These are phyloP conservation scores for Ips typographus DNA, from an alignment of 1,140 invertebrate species.

Conservation along the genomic window DNA sequence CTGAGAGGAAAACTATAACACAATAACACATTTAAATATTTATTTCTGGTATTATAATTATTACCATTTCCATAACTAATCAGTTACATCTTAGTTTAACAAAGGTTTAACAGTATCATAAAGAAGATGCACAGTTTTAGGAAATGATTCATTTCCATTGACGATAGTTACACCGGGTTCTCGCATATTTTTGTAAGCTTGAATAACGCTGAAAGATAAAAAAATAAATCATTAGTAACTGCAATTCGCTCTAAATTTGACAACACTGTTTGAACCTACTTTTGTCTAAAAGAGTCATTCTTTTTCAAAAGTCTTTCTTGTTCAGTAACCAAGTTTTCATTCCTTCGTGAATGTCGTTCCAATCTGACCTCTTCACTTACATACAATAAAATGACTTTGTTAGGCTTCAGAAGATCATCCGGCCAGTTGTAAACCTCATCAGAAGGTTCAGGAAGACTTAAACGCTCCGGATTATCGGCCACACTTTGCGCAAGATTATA, in stretches of 20 bases:
- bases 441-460: slow-evolving; percentile 39
- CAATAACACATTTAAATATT: too few relatives aligned
- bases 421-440: slow-evolving; percentile 50
- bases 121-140: slow-evolving; percentile 16
- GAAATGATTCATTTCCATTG: slow-evolving; percentile 19
- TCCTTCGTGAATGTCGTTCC: slow-evolving; percentile 39
- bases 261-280: slow-evolving; percentile 30
- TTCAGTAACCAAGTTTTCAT: slow-evolving; percentile 23
- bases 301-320: slow-evolving; percentile 40
- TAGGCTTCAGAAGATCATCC: slow-evolving; percentile 49
- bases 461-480: slow-evolving; percentile 35
- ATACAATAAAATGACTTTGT: slow-evolving; percentile 40
- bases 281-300: slow-evolving; percentile 37
- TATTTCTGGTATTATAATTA: too few relatives aligned
- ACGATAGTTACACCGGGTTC: slow-evolving; percentile 17
- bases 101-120: slow-evolving; percentile 27
- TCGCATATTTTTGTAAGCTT: slow-evolving; percentile 27
- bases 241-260: neutral
- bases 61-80: too few relatives aligned
- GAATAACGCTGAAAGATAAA: slow-evolving; percentile 28
- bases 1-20: too few relatives aligned
- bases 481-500: slow-evolving; percentile 49
- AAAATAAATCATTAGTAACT: slow-evolving; percentile 19
- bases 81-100: neutral
- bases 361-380: slow-evolving; percentile 40